Conservation (phyloP, 1,140 invertebrate genomes). For the Bathynomus jamesi region DNA sequence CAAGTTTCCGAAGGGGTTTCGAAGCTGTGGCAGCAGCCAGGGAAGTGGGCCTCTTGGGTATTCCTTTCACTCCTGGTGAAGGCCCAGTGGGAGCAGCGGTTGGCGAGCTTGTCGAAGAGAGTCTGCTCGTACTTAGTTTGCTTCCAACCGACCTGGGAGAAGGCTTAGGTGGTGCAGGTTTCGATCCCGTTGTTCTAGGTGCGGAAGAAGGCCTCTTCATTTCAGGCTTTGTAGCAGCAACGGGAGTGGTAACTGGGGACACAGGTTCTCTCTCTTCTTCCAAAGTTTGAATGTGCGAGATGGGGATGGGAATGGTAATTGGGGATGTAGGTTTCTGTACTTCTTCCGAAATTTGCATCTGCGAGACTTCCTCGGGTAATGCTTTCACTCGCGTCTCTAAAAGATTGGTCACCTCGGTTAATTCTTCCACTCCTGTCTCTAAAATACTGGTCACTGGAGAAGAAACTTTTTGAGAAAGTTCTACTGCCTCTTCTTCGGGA, state of each 20-base stretch:
- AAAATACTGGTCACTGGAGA: too few relatives aligned
- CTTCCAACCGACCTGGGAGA: neutral
- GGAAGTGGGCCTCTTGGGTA: neutral
- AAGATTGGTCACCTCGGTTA: neutral
- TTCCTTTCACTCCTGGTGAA: too few relatives aligned
- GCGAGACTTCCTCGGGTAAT: neutral
- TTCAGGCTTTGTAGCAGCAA: neutral
- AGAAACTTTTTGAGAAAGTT: too few relatives aligned
- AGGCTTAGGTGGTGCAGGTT: neutral
- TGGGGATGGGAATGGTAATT: too few relatives aligned
- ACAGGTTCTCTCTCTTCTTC: too few relatives aligned
- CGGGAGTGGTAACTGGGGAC: too few relatives aligned
- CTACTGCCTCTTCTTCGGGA: neutral
- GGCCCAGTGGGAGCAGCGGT: neutral
- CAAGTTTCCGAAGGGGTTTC: neutral
- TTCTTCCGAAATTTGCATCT: too few relatives aligned
- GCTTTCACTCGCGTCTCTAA: neutral
- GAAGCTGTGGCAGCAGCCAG: neutral
- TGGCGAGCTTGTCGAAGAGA: neutral
- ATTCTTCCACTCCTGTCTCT: neutral
- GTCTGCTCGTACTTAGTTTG: neutral
- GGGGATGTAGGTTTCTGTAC: too few relatives aligned
- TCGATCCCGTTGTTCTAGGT: neutral
- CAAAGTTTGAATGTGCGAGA: too few relatives aligned
- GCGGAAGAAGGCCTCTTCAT: neutral